Percentiles rank a stretch among this genome's conserved stretches.
phyloP scores from a whole-genome alignment of 2,113 vertebrate species.

The Morone saxatilis region DNA sequence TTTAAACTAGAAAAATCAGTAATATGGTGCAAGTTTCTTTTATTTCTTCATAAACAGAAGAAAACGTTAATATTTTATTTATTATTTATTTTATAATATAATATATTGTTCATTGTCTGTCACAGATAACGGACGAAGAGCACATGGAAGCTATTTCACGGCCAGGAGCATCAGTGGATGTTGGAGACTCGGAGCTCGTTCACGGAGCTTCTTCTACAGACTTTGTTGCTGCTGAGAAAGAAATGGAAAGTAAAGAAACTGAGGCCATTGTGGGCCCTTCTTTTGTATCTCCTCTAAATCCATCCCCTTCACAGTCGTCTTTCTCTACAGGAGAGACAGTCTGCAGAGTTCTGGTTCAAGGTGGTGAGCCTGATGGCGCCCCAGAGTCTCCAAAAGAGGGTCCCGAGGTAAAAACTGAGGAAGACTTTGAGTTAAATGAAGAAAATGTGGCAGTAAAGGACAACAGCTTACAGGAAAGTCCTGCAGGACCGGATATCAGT shows the following conservation, averaged over 20 bases:
- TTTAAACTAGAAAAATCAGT: no score
- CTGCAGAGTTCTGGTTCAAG: neutral
- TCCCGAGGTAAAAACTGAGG: slow-evolving; percentile 8
- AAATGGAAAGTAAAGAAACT: neutral
- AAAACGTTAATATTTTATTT: no score
- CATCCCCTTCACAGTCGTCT: neutral
- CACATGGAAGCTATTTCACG: slow-evolving; percentile 29
- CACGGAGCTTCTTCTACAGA: neutral
- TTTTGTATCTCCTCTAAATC: neutral
- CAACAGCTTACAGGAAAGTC: neutral
- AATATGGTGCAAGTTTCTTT: no score
- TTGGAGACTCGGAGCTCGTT: neutral
- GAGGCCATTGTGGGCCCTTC: neutral
- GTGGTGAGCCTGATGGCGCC: neutral
- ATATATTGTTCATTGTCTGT: neutral
- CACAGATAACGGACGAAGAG: slow-evolving; percentile 45
- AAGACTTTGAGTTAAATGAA: slow-evolving; percentile 1
- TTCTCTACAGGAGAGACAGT: neutral
- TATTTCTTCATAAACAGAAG: no score
- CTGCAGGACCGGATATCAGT: neutral
- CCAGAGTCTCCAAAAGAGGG: slow-evolving; percentile 15
- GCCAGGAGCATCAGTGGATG: neutral
- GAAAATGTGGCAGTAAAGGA: neutral
- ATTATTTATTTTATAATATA: no score
- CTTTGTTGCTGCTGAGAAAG: neutral